Evolutionary conservation across 2,888 invertebrate species (phyloP).

Genomic region (Apamea sordens): DNA sequence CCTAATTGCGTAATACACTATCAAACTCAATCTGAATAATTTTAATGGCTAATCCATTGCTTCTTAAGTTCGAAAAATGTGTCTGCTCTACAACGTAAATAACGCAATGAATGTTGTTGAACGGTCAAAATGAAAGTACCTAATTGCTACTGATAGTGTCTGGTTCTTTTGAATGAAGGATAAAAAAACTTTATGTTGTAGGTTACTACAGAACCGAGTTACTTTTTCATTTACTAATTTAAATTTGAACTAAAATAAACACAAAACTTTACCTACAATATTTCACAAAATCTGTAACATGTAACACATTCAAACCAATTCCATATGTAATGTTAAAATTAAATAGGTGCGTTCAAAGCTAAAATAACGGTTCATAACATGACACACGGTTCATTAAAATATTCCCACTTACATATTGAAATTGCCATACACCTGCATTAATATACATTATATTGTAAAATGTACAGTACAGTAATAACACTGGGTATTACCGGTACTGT

Average conservation of each 20-base stretch:
- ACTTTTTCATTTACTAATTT: too few species aligned
- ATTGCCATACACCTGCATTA: conserved; percentile 20
- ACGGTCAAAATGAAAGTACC: too few species aligned
- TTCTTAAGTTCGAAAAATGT: too few species aligned
- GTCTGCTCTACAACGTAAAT: too few species aligned
- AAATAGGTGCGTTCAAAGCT: conserved; percentile 4
- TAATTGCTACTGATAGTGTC: too few species aligned
- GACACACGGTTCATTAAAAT: conserved; percentile 47
- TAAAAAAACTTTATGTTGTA: too few species aligned
- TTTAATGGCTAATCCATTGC: too few species aligned
- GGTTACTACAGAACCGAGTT: too few species aligned
- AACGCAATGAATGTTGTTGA: too few species aligned
- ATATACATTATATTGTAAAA: conserved; percentile 8
- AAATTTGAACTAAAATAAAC: not conserved
- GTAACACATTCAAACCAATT: conserved; percentile 19
- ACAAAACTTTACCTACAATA: not conserved
- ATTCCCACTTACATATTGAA: conserved; percentile 33
- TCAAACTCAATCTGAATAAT: too few species aligned
- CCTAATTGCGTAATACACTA: too few species aligned
- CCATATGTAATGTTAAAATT: conserved; percentile 13
- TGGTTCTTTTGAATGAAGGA: not conserved
- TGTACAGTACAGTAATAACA: conserved; percentile 14
- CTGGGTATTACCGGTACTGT: not conserved
- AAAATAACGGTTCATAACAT: conserved; percentile 22
- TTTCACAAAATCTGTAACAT: not conserved